Conservation (phyloP, 2,113 vertebrate genomes). For the Romanogobio albipinnatus region DNA sequence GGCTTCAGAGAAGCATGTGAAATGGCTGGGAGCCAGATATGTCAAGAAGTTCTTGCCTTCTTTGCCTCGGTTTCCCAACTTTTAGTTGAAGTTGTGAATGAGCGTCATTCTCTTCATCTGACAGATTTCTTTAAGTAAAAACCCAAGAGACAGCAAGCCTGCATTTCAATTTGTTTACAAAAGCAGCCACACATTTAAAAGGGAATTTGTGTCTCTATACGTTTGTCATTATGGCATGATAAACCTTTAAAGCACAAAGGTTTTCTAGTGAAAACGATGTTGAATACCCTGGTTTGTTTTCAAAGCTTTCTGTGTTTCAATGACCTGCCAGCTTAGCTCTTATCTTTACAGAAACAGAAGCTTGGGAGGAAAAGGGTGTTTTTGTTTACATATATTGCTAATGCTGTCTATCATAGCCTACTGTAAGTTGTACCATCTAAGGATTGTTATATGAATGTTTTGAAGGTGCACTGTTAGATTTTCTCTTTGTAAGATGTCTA, state of each 20-base stretch:
- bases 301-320: background rate
- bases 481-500: background rate
- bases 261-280: background rate
- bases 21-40: slow-evolving; percentile 3
- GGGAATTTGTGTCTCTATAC: background rate
- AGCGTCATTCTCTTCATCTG: background rate
- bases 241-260: background rate
- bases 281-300: background rate
- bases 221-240: slow-evolving; percentile 13
- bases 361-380: background rate
- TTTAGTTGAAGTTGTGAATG: background rate
- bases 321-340: slow-evolving; percentile 16
- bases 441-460: background rate
- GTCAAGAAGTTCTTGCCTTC: background rate
- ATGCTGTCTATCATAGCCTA: slow-evolving; percentile 3
- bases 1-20: background rate
- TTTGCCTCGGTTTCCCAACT: background rate
- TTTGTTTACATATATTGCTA: slow-evolving; percentile 5
- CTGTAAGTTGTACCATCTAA: background rate
- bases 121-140: background rate
- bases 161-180: background rate
- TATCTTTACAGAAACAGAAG: slow-evolving; percentile 19
- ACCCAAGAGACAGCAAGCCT: background rate
- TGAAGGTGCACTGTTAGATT: background rate
- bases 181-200: slow-evolving; percentile 2